Percentiles rank a stretch among this genome's conserved stretches.
Conservation (phyloP, 2,888 invertebrate species). For the Acrocyrtus sp. region DNA sequence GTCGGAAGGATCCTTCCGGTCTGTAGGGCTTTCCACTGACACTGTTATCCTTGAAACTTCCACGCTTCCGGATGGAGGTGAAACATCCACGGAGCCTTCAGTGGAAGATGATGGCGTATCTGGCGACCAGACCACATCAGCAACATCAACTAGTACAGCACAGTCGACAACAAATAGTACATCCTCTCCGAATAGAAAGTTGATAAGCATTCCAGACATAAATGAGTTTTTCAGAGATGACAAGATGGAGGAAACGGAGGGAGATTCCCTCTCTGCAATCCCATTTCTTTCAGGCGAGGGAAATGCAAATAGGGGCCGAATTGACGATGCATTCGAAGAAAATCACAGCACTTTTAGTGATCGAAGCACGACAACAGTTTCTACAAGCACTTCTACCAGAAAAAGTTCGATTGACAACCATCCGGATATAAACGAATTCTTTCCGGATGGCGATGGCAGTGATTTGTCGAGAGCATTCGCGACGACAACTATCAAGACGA, state of each 20-base stretch:
- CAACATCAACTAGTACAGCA: neutral
- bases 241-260: neutral
- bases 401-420: neutral
- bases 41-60: too few species aligned
- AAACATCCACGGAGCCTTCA: neutral
- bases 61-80: neutral
- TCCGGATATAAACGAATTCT: conserved; percentile 29
- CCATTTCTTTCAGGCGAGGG: neutral
- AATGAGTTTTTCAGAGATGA: conserved; percentile 14
- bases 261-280: too few species aligned
- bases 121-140: neutral
- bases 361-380: neutral
- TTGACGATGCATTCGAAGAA: conserved; percentile 13
- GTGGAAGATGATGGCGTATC: conserved; percentile 2
- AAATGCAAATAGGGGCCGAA: conserved; percentile 1
- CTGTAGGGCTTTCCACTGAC: neutral
- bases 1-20: neutral
- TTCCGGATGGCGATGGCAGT: conserved; percentile 19
- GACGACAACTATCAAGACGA: neutral
- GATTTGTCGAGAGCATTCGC: neutral
- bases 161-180: neutral
- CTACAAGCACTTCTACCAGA: neutral
- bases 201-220: conserved; percentile 17
- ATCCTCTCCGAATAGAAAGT: neutral
- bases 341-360: neutral